phyloP scores from a whole-genome alignment of 2,797 vertebrate species.

The Oreonectes daqikongensis region DNA sequence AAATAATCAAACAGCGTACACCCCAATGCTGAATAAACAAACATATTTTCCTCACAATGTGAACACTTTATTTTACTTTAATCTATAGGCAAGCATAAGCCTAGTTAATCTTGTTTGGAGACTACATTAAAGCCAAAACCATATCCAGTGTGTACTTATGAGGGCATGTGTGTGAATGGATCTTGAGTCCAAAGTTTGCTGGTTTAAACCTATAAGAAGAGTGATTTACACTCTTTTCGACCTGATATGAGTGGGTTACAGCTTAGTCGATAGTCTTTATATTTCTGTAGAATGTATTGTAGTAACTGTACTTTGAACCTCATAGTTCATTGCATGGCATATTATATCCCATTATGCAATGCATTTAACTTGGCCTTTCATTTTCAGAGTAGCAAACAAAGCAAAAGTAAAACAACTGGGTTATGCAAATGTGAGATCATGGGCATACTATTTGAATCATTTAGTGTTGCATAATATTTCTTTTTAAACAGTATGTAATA shows the following conservation, averaged over 20 bases:
- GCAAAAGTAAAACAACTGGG: too few species aligned
- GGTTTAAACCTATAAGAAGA: conserved; percentile 52
- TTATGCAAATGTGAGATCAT: too few species aligned
- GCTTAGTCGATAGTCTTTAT: not conserved
- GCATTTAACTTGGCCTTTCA: not conserved
- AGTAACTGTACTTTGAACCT: too few species aligned
- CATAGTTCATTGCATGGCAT: not conserved
- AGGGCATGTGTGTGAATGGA: not conserved
- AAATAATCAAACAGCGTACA: conserved; percentile 22
- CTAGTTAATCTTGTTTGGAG: conserved; percentile 20
- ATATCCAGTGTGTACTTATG: conserved; percentile 1
- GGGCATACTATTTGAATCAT: not conserved
- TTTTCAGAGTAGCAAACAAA: too few species aligned
- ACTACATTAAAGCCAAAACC: not conserved
- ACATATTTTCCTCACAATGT: not conserved
- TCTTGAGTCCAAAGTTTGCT: not conserved
- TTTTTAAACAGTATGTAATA: not conserved
- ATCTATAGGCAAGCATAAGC: not conserved
- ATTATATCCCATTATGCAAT: too few species aligned
- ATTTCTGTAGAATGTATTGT: too few species aligned
- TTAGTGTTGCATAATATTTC: not conserved
- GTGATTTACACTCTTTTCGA: not conserved
- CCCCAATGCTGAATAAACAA: conserved; percentile 29
- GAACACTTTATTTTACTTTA: conserved; percentile 4
- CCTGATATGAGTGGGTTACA: not conserved